Base-by-base conservation (phyloP, 1,140 invertebrate genomes). In the Mizuhopecten yessoensis region DNA sequence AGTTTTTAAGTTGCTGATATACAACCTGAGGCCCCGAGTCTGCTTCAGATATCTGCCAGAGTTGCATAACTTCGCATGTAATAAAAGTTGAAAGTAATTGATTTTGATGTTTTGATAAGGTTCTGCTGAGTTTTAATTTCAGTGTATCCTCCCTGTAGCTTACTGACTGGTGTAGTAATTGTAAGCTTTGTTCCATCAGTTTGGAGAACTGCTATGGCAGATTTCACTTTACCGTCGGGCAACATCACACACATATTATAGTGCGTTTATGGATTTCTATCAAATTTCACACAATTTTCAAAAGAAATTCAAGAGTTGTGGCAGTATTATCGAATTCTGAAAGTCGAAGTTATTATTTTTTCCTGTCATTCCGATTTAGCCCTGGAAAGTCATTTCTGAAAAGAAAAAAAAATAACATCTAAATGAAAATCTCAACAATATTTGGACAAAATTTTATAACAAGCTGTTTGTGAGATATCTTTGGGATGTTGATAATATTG, bases 41-140 rank as follows among this genome's bases (percentile, higher is more conserved):
- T n/a, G 57, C 11, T 1, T 2, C 3, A 75, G 5, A 75, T 75
- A 75, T 75, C n/a, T 75, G 57, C 17, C 57, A 75, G 57, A 75
- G 11, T 75, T 75, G 29, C 57, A 75, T 75, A 75, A 75, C 57
- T 75, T 5, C 17, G 29, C 57, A 7, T 75, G 57, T 75, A 75
- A 75, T 29, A 75, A 29, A 75, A 75, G 57, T 75, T 75, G 57
- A 75, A 29, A 75, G n/a, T 75, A 75, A 75, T 75, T 75, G 57
- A 75, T 75, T 29, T 75, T 9, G 57, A 75, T 75, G 29, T 23
- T 9, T 29, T 75, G 57, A 75, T 75, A 75, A 75, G 57, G 29
- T 29, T 75, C 20, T 75, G 57, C 57, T 9, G 57, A 75, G 57
- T 75, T 75, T 75, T 75, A 75, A 75, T n/a, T 75, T 17, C 57